A percentile compares a stretch with the other conserved stretches of the same genome.
Evolutionary conservation across 2,113 vertebrate species (phyloP).

Genomic region (Micronisus gabar): DNA sequence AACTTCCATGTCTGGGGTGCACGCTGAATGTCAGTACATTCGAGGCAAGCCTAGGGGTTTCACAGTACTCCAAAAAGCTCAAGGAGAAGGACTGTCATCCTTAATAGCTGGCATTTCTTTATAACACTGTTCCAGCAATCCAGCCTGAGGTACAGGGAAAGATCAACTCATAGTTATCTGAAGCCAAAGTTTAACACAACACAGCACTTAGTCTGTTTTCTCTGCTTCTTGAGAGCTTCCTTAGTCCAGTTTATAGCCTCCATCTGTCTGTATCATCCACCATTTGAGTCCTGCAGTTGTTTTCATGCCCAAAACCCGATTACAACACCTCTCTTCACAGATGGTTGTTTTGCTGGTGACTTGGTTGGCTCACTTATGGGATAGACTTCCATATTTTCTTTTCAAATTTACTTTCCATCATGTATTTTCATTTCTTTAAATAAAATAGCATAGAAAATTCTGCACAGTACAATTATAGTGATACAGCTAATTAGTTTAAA

Average conservation of each 20-base stretch:
- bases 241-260: background rate
- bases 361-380: background rate
- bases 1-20: background rate
- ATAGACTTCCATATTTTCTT: background rate
- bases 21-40: fast-evolving
- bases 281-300: background rate
- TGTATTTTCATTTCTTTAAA: background rate
- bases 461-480: background rate
- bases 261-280: background rate
- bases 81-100: background rate
- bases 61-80: background rate
- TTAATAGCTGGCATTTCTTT: background rate
- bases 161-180: background rate
- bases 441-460: background rate
- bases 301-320: background rate
- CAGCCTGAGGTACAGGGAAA: background rate
- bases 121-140: background rate
- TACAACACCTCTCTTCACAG: background rate
- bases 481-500: background rate
- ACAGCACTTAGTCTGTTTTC: background rate
- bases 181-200: background rate
- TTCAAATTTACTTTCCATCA: background rate
- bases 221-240: background rate
- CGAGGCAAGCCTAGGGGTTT: background rate
- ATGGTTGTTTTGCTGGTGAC: background rate